Evolutionary conservation across 1,140 invertebrate species (phyloP).

Genomic region (Dinothrombium tinctorium): DNA sequence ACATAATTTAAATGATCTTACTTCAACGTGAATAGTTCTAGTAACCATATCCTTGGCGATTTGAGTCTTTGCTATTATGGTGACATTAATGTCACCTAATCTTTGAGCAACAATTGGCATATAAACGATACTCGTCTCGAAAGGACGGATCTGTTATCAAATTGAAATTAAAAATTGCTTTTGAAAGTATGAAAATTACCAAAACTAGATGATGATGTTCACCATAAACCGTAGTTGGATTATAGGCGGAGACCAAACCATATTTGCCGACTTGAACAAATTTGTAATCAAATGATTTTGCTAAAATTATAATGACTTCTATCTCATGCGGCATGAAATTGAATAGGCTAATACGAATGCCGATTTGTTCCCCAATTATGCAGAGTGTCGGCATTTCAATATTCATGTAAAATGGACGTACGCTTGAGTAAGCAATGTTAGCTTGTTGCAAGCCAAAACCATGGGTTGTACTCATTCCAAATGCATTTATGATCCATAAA

Average conservation of each 20-base stretch:
- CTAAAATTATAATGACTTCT: conserved; percentile 41
- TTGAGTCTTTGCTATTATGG: conserved; percentile 54
- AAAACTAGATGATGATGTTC: conserved; percentile 84
- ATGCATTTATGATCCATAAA: conserved; percentile 75
- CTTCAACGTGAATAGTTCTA: conserved; percentile 46
- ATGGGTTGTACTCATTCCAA: conserved; percentile 55
- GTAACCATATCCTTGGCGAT: conserved; percentile 52
- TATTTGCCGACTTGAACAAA: conserved; percentile 81
- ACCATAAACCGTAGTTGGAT: conserved; percentile 59
- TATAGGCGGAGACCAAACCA: conserved; percentile 43
- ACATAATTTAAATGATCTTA: conserved; percentile 17
- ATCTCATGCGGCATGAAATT: conserved; percentile 67
- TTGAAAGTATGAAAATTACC: conserved; percentile 35
- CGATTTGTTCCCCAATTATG: conserved; percentile 75
- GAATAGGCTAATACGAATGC: conserved; percentile 69
- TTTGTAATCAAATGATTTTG: conserved; percentile 64
- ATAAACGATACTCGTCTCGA: conserved; percentile 35
- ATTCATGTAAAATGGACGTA: conserved; percentile 76
- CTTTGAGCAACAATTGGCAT: conserved; percentile 63
- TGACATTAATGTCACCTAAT: conserved; percentile 52
- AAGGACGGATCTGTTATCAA: conserved; percentile 21
- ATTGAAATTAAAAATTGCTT: not conserved
- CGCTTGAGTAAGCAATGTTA: conserved; percentile 53
- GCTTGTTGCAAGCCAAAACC: conserved; percentile 62
- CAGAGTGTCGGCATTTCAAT: conserved; percentile 67